Base-by-base conservation (phyloP, 1,140 invertebrate genomes). In the Battus philenor region DNA sequence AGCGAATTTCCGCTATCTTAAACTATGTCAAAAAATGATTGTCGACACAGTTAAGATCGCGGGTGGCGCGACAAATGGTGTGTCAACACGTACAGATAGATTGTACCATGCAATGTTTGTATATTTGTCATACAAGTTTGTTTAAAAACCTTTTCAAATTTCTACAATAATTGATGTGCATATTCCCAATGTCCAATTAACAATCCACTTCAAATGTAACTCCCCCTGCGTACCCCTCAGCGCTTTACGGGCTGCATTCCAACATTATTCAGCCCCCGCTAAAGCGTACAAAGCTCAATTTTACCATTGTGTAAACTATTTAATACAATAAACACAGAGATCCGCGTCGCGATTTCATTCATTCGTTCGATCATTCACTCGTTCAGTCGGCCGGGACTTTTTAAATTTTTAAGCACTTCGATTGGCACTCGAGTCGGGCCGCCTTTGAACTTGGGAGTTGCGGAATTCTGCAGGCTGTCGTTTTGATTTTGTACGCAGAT, bases 321-420 rank as follows among this genome's bases (percentile, higher is more conserved):
- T 65, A 76, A 74, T 70, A 75, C 68, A 79, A 79, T 68, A 75
- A 69, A 72, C 71, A 70, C 45, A 68, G 59, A 83, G 79, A 80
- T 80, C 2, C 68, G 73, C 66, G 53, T 30, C 36, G 54, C 65
- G 74, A 80, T 64, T 59, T 53, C 58, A 66, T 70, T 78, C 72
- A 81, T 67, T 66, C 59, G 66, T 43, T 57, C 60, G 17, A 43
- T 56, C 53, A 50, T 56, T 76, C 66, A 68, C 64, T 69, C 62
- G 69, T 44, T 69, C 66, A 59, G 59, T 53, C 53, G 60, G 54
- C 59, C 58, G 64, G 56, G 57, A 50, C 50, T 69, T 66, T 75
- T 76, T 66, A 54, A 49, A 60, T 57, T 64, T 61, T 63, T 61
- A 60, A 74, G 55, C 41, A 69, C 62, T 80, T 80, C 70, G 79